These are phyloP conservation scores for Pyrrhosoma nymphula DNA, from an alignment of 2,888 invertebrate species.

Conservation along the genomic window DNA sequence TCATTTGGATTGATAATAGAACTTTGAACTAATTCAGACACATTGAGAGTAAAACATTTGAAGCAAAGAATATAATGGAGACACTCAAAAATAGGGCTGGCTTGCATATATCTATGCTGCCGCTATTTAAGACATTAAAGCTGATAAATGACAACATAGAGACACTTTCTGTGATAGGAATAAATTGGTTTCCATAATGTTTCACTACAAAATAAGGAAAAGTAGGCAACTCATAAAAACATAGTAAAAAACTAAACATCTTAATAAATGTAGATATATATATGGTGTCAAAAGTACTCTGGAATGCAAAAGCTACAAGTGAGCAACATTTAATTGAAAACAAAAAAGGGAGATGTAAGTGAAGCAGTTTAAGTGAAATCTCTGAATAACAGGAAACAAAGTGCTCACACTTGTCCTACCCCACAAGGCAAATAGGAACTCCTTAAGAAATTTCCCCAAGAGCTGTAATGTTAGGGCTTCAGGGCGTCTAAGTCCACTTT, in stretches of 20 bases:
- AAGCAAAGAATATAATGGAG: slow-evolving; percentile 47
- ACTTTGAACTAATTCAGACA: slow-evolving; percentile 57
- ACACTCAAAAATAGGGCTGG: slow-evolving; percentile 66
- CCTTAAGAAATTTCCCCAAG: background rate
- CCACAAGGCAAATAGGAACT: background rate
- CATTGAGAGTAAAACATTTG: slow-evolving; percentile 59
- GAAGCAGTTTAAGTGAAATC: slow-evolving; percentile 50
- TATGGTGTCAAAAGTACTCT: slow-evolving; percentile 44
- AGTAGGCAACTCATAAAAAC: slow-evolving; percentile 60
- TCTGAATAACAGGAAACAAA: slow-evolving; percentile 2
- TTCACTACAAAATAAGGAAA: slow-evolving; percentile 51
- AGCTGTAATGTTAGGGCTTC: background rate
- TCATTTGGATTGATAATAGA: slow-evolving; percentile 57
- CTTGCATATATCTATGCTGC: slow-evolving; percentile 36
- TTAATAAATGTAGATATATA: slow-evolving; percentile 55
- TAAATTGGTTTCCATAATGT: slow-evolving; percentile 63
- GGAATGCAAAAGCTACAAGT: slow-evolving; percentile 61
- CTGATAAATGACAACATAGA: slow-evolving; percentile 57
- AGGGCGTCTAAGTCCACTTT: background rate
- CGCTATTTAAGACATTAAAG: slow-evolving; percentile 50
- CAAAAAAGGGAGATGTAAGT: background rate
- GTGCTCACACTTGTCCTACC: background rate
- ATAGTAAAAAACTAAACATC: slow-evolving; percentile 45
- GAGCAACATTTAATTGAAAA: slow-evolving; percentile 51
- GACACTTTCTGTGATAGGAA: slow-evolving; percentile 67